Evolutionary conservation across 30 jellyfish, hydroid and myxozoan genomes (phyloP).

Genomic region (Aurelia sp.): DNA sequence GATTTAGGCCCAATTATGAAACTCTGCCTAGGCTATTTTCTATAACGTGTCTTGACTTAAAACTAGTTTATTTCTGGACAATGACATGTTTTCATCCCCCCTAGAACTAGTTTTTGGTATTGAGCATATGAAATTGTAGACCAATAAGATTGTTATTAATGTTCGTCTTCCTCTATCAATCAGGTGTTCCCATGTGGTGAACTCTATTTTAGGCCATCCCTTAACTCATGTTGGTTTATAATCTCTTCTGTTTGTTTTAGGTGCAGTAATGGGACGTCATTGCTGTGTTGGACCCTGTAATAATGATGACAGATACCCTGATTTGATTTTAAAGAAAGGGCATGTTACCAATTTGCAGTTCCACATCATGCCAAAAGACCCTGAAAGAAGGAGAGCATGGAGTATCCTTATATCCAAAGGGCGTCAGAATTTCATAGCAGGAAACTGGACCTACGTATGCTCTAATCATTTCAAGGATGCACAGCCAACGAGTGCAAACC

Average conservation of each 20-base stretch:
- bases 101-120: too few species aligned
- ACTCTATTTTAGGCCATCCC: too few species aligned
- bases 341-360: conserved; percentile 35
- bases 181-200: too few species aligned
- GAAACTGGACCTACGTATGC: conserved; percentile 14
- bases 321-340: not conserved
- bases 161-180: too few species aligned
- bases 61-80: too few species aligned
- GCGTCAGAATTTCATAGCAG: conserved; percentile 28
- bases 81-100: too few species aligned
- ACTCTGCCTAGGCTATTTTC: too few species aligned
- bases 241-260: too few species aligned
- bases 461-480: conserved; percentile 61
- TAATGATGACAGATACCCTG: conserved; percentile 53
- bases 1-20: not conserved
- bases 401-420: conserved; percentile 22
- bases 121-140: too few species aligned
- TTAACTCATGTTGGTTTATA: too few species aligned
- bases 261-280: conserved; percentile 16
- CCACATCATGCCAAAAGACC: conserved; percentile 24
- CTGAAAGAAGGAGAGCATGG: conserved; percentile 25
- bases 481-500: conserved; percentile 35
- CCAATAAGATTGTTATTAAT: too few species aligned
- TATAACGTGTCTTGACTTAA: too few species aligned
- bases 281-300: conserved; percentile 58